Evolutionary conservation across 2,113 vertebrate genomes (phyloP).

Genomic region (Tympanuchus pallidicinctus): DNA sequence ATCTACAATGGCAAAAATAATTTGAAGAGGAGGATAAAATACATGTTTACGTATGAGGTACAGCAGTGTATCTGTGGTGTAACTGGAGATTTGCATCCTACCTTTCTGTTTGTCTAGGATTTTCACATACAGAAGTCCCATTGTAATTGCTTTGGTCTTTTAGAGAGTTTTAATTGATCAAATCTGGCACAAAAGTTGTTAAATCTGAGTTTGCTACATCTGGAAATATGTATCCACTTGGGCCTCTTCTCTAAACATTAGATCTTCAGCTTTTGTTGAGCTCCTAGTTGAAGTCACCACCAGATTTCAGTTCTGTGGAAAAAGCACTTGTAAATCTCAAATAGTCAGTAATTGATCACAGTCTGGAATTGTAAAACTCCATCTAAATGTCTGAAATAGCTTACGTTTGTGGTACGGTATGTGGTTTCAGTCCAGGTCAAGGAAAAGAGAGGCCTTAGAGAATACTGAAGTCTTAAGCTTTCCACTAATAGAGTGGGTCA

Average conservation of each 20-base stretch:
- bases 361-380: slow-evolving; percentile 38
- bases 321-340: slow-evolving; percentile 45
- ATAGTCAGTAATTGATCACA: slow-evolving; percentile 28
- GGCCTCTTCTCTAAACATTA: neutral
- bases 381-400: slow-evolving; percentile 60
- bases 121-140: rapidly evolving
- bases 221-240: neutral
- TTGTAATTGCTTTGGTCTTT: neutral
- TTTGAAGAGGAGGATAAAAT: neutral
- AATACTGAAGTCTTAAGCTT: slow-evolving; percentile 68
- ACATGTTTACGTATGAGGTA: neutral
- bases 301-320: neutral
- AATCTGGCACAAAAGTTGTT: neutral
- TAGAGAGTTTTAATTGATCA: neutral
- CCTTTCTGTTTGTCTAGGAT: neutral
- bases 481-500: slow-evolving; percentile 49
- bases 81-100: neutral
- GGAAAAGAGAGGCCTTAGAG: slow-evolving; percentile 70
- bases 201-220: neutral
- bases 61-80: neutral
- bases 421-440: slow-evolving; percentile 72
- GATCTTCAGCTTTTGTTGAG: neutral
- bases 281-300: neutral
- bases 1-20: neutral
- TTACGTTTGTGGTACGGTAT: slow-evolving; percentile 59